A percentile compares a stretch with the other conserved stretches of the same genome.
Evolutionary conservation across 2,888 invertebrate species (phyloP).

Genomic region (Copidosoma aretas): DNA sequence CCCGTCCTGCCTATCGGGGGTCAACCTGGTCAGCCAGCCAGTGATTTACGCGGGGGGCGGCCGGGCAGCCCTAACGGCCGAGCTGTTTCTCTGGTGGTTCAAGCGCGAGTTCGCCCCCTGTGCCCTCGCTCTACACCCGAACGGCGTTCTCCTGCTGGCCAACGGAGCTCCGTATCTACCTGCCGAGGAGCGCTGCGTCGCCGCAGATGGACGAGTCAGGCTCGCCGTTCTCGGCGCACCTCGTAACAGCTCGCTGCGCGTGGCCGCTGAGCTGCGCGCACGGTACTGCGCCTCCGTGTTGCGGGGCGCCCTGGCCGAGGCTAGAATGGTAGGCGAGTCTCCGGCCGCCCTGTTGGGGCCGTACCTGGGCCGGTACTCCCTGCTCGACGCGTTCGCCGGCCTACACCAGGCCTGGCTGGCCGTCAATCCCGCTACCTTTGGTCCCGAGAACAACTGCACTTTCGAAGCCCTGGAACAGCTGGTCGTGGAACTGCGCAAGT

Average conservation of each 20-base stretch:
- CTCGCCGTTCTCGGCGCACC: constrained; percentile 49
- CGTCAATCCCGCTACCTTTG: constrained; percentile 61
- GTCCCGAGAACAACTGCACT: constrained; percentile 54
- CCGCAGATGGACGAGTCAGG: constrained; percentile 59
- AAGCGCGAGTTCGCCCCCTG: constrained; percentile 63
- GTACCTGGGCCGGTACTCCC: constrained; percentile 52
- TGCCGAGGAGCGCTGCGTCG: constrained; percentile 56
- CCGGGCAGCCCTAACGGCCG: constrained; percentile 60
- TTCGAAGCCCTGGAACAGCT: constrained; percentile 1
- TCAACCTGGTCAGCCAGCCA: constrained; percentile 64
- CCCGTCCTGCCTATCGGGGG: constrained; percentile 61
- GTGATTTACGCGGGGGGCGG: constrained; percentile 65
- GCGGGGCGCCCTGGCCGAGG: constrained; percentile 42
- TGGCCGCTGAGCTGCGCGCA: constrained; percentile 59
- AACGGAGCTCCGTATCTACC: constrained; percentile 60
- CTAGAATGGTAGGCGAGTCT: constrained; percentile 12
- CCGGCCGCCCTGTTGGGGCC: constrained; percentile 34
- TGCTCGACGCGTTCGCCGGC: constrained; percentile 63
- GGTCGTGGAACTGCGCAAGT: constrained; percentile 32
- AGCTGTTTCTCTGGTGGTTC: constrained; percentile 65
- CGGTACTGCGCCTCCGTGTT: constrained; percentile 56
- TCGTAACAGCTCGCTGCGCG: constrained; percentile 50
- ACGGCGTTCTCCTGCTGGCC: constrained; percentile 60
- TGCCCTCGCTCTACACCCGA: constrained; percentile 62
- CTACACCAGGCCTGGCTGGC: constrained; percentile 63